phyloP scores from a whole-genome alignment of 2,888 invertebrate genomes.

The Dastarcus helophoroides region DNA sequence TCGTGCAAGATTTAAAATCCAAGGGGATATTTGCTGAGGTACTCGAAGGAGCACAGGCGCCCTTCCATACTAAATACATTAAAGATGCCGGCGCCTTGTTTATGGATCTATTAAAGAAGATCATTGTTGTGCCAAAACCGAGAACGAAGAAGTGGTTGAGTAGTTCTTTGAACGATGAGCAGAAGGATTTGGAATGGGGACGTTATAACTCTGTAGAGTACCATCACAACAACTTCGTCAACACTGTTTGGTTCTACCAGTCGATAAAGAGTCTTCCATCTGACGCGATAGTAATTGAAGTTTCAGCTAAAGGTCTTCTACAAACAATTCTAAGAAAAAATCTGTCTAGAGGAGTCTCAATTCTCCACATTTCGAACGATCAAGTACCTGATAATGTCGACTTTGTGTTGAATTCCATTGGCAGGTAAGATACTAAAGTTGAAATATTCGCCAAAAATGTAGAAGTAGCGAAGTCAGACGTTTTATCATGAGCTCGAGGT shows the following conservation, averaged over 20 bases:
- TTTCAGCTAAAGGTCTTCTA: constrained; percentile 75
- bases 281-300: constrained; percentile 70
- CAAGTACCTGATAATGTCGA: constrained; percentile 51
- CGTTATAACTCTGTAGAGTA: constrained; percentile 67
- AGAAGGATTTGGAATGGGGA: constrained; percentile 58
- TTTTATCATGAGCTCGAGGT: no score
- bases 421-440: no score
- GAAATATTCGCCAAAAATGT: no score
- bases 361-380: constrained; percentile 58
- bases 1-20: constrained; percentile 52
- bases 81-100: constrained; percentile 48
- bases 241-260: constrained; percentile 58
- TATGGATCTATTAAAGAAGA: constrained; percentile 48
- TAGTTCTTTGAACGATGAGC: constrained; percentile 46
- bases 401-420: constrained; percentile 27
- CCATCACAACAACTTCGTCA: constrained; percentile 74
- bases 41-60: constrained; percentile 68
- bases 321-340: constrained; percentile 71
- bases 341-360: constrained; percentile 49
- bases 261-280: constrained; percentile 64
- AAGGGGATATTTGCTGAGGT: constrained; percentile 65
- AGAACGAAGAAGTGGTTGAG: constrained; percentile 75
- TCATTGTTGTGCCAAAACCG: constrained; percentile 52
- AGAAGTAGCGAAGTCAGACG: no score
- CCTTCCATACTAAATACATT: constrained; percentile 75